Percentiles rank a stretch among this genome's conserved stretches.
Evolutionary conservation across 1,140 invertebrate species (phyloP).

Genomic region (Ceratosolen fusciceps): DNA sequence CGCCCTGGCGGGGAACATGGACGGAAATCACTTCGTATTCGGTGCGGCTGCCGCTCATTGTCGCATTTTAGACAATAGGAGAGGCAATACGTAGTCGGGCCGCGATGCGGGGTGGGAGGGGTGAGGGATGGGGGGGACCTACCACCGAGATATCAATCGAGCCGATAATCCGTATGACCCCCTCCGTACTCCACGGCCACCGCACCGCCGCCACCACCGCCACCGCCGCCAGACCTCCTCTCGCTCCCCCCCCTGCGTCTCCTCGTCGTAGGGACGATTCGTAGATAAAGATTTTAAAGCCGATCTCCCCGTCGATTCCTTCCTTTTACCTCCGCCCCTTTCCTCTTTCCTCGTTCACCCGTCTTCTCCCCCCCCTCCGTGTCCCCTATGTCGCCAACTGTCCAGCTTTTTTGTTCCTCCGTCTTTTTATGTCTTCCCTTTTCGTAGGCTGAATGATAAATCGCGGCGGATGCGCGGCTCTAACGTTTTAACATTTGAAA

Average conservation of each 20-base stretch:
- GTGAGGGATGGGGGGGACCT: too few species aligned
- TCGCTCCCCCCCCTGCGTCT: neutral
- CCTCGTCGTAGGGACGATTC: too few species aligned
- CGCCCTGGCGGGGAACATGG: neutral
- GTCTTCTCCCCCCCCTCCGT: neutral
- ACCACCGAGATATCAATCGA: neutral
- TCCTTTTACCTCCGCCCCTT: too few species aligned
- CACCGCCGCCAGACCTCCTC: too few species aligned
- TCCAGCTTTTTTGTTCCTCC: neutral
- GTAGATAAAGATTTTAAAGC: too few species aligned
- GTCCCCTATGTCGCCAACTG: neutral
- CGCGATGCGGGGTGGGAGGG: too few species aligned
- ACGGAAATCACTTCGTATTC: neutral
- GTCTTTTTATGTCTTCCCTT: constrained; percentile 7
- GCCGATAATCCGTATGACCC: neutral
- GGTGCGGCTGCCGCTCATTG: neutral
- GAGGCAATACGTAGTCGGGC: too few species aligned
- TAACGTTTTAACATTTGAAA: too few species aligned
- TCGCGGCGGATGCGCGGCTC: too few species aligned
- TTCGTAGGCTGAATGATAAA: neutral
- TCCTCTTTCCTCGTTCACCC: neutral
- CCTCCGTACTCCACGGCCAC: too few species aligned
- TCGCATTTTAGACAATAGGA: neutral
- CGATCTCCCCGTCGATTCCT: neutral
- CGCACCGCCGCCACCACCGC: too few species aligned